Percentiles rank a stretch among this genome's conserved stretches.
phyloP scores from a whole-genome alignment of 2,113 vertebrate genomes.

The Platichthys flesus region DNA sequence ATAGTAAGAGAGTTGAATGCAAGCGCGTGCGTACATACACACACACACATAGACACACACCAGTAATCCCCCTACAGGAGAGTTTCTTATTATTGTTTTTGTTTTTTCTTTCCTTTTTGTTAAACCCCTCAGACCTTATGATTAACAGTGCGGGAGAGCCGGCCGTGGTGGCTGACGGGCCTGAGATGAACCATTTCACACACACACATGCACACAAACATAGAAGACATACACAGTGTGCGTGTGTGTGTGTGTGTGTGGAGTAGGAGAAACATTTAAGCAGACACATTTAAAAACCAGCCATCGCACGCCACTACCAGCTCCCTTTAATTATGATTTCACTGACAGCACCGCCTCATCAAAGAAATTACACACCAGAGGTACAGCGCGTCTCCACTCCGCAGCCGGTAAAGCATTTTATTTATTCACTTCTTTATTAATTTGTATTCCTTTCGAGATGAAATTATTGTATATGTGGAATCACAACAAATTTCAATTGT shows the following conservation, averaged over 20 bases:
- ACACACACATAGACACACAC: constrained; percentile 9
- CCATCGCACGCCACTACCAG: constrained; percentile 6
- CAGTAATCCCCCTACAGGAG: constrained; percentile 44
- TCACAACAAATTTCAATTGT: background rate
- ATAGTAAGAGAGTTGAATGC: background rate
- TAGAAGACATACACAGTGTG: background rate
- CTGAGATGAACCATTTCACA: constrained; percentile 39
- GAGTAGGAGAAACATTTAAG: background rate
- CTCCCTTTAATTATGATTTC: constrained; percentile 19
- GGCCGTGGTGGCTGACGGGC: constrained; percentile 39
- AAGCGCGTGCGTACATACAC: background rate
- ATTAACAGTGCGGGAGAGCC: constrained; percentile 54
- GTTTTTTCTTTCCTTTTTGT: constrained; percentile 15
- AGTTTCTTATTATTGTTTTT: constrained; percentile 30
- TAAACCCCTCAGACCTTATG: constrained; percentile 52
- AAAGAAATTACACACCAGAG: constrained; percentile 2
- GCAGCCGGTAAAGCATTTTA: background rate
- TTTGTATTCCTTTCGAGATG: background rate
- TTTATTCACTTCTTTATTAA: background rate
- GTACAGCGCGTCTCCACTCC: background rate
- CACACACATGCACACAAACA: background rate
- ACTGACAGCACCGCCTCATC: constrained; percentile 5
- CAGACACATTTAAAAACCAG: constrained; percentile 3
- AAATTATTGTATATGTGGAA: background rate
- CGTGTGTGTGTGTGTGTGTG: background rate